These are phyloP conservation scores for Leptobrachium leishanense DNA, from an alignment of 2,113 vertebrate genomes.

Conservation along the genomic window DNA sequence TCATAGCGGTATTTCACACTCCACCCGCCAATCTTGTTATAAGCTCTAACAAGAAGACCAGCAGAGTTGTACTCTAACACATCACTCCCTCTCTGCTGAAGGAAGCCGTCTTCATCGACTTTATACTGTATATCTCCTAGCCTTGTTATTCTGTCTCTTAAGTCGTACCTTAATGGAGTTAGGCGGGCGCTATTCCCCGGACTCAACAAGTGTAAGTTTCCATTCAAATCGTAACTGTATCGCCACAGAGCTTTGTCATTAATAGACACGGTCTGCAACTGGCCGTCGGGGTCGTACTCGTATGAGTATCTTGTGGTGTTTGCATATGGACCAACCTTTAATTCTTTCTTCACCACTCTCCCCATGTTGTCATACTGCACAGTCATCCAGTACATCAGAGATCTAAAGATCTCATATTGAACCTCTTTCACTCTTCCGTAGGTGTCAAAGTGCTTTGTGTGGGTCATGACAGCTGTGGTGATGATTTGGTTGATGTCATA, in stretches of 20 bases:
- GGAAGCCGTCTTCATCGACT: conserved; percentile 95
- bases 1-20: conserved; percentile 91
- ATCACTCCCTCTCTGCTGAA: conserved; percentile 89
- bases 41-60: conserved; percentile 85
- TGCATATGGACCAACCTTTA: conserved; percentile 96
- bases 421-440: conserved; percentile 96
- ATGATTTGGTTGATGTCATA: conserved; percentile 98
- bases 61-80: conserved; percentile 94
- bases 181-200: conserved; percentile 92
- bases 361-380: conserved; percentile 98
- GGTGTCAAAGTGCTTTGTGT: conserved; percentile 97
- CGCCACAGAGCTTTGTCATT: conserved; percentile 96
- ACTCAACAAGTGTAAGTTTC: conserved; percentile 92
- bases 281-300: conserved; percentile 92
- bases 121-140: conserved; percentile 91
- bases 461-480: conserved; percentile 96
- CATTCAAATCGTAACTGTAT: conserved; percentile 96
- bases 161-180: conserved; percentile 89
- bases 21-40: conserved; percentile 87
- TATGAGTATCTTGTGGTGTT: conserved; percentile 95
- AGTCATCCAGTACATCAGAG: conserved; percentile 99
- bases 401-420: conserved; percentile 97
- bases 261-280: conserved; percentile 91
- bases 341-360: conserved; percentile 92
- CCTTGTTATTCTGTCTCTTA: conserved; percentile 89